Base-by-base conservation (phyloP, 2,888 invertebrate genomes). In the Agrilus mali region DNA sequence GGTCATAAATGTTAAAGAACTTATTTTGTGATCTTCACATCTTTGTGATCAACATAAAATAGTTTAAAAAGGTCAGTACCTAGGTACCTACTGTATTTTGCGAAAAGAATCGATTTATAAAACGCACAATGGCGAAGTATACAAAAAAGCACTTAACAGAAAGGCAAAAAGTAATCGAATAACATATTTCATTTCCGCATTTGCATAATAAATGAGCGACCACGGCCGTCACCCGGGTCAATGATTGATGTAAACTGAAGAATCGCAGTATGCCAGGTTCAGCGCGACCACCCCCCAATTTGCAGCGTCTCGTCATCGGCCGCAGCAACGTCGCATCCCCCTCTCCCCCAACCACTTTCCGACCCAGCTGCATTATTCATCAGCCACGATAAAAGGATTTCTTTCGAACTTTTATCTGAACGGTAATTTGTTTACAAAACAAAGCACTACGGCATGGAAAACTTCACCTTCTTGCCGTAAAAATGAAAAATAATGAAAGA, bases 391-490 rank as follows among this genome's bases (percentile, higher is more conserved):
- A 65, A 66, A 64, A 60, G 64, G 63, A 64, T 64, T 64, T 61
- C 61, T 60, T 60, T 61, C 60, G 63, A 64, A 65, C 60, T 65
- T 66, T 65, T 65, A 65, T 66, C 65, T 64, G 59, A 57, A 58
- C 57, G 53, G 63, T 64, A 66, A 66, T 66, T 66, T 65, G 66
- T 65, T 65, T 66, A 65, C 64, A 61, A 63, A 66, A 65, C 63
- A 27, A 27, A 62, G 61, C 60, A 61, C 56, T 60, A 60, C 56
- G 44, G 46, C 48, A 48, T 10, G 27, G 27, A 27, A 27, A 27
- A 27, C 27, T 27, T 27, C 27, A 27, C 27, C 27, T 27, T 27
- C 10, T 27, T 10, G 27, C 3, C 10, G 27, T 27, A 27, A 27
- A 27, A 27, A 27, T 27, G 27, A 27, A 27, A 27, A 27, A 27